A percentile compares a stretch with the other conserved stretches of the same genome.
Conservation (phyloP, 2,888 invertebrate species). For the Deladenus siricidicola region DNA sequence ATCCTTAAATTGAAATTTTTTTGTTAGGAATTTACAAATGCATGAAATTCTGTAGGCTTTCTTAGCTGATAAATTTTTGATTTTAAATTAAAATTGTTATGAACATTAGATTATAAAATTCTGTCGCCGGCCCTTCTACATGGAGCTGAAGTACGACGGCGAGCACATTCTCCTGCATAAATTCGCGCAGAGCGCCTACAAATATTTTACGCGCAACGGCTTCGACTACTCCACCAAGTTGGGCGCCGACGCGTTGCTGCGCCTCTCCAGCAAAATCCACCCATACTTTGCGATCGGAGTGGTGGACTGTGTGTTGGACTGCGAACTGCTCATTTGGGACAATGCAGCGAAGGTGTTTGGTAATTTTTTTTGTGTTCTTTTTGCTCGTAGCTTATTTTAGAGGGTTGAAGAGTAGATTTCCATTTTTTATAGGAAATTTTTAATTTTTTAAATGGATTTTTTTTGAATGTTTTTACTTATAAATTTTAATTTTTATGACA, state of each 20-base stretch:
- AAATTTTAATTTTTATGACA: no score
- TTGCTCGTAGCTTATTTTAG: background rate
- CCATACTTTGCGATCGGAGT: slow-evolving; percentile 31
- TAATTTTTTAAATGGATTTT: no score
- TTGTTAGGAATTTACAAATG: no score
- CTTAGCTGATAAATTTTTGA: no score
- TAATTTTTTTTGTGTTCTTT: slow-evolving; percentile 2
- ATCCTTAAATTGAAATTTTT: no score
- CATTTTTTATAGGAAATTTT: no score
- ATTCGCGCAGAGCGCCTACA: slow-evolving; percentile 30
- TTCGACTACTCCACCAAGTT: slow-evolving; percentile 39
- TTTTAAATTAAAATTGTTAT: no score
- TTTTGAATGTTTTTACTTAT: no score
- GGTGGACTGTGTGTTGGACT: slow-evolving; percentile 40
- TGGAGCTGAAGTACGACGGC: slow-evolving; percentile 50
- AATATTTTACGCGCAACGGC: slow-evolving; percentile 41
- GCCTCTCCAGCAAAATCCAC: slow-evolving; percentile 39
- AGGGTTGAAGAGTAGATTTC: no score
- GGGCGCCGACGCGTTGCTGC: slow-evolving; percentile 26
- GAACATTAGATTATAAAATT: slow-evolving; percentile 30
- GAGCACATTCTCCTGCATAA: slow-evolving; percentile 47
- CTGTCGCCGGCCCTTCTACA: slow-evolving; percentile 37
- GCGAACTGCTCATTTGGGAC: slow-evolving; percentile 44
- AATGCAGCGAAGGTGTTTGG: slow-evolving; percentile 28
- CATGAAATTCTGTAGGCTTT: no score